Evolutionary conservation across 2,113 vertebrate genomes (phyloP), one percentile per base, ranked within the genome.

Genomic region (Gorsachius goisagi): DNA sequence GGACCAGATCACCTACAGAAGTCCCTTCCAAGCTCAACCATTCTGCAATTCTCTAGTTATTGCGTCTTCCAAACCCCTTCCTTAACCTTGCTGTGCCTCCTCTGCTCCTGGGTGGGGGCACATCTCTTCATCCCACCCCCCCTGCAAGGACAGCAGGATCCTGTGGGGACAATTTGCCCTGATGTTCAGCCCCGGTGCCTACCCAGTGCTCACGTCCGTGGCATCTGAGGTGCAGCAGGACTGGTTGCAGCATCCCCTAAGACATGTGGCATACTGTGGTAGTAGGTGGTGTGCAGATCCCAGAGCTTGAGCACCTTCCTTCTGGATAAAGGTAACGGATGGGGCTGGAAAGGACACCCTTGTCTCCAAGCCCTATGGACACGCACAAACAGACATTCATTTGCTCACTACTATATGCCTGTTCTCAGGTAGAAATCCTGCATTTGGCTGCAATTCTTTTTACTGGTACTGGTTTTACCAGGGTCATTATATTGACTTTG

Each of bases 311-410:
- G 16, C 59, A 22, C 37, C 22, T 68, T 74, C 21, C 32, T 9
- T 56, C 50, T 67, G 35, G 62, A 37, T 64, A 28, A 85, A 79
- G 17, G 55, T n/a, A 49, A 41, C 10, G 16, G n/a, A 16, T 52
- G 59, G 21, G 23, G 12, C 66, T 89, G 66, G 58, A 88, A 75
- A 39, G 44, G 28, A 79, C 32, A 56, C 8, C 15, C 12, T 50
- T 72, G 26, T 45, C 22, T 87, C 44, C 55, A 55, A 41, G n/a
- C 16, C 18, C 27, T 52, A 0, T 6, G 2, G 30, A 11, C 7
- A 5, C 2, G 2, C 5, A 3, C 2, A 37, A 45, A 13, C 20
- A 71, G 30, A 28, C 16, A 8, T 22, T 62, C 5, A 1, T 60
- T 76, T 83, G 16, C 37, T 95, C 26, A 7, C 44, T 80, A 49